phyloP scores from a whole-genome alignment of 2,797 vertebrate species.

The Mormyrops boulengeri region DNA sequence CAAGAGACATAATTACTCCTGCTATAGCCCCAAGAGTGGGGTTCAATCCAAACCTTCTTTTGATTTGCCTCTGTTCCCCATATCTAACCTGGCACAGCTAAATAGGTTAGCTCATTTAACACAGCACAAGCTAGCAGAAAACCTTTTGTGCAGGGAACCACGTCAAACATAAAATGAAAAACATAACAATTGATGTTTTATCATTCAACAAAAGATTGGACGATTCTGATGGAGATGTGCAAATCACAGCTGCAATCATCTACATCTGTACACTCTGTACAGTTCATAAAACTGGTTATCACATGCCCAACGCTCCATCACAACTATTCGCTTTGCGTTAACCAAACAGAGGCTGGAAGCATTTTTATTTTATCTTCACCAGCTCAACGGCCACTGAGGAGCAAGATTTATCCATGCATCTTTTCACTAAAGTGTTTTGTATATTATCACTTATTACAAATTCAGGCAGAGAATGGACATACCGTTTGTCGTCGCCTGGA shows the following conservation, averaged over 20 bases:
- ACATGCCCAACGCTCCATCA: not conserved
- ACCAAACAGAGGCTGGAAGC: not conserved
- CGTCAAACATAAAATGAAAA: not conserved
- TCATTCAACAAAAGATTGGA: not conserved
- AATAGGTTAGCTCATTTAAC: not conserved
- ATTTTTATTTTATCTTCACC: not conserved
- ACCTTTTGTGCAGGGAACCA: not conserved
- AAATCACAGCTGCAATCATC: not conserved
- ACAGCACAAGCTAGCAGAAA: not conserved
- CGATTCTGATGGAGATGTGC: not conserved
- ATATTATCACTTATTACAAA: not conserved
- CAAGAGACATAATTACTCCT: not conserved
- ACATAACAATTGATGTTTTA: not conserved
- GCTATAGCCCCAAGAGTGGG: not conserved
- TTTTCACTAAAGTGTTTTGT: not conserved
- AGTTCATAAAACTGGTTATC: not conserved
- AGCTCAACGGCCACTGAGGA: not conserved
- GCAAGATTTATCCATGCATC: not conserved
- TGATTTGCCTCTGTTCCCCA: not conserved
- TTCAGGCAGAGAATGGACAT: slow-evolving; percentile 41
- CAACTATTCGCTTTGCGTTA: not conserved
- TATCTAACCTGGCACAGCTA: not conserved
- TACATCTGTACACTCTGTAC: not conserved
- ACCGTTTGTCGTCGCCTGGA: slow-evolving; percentile 87
- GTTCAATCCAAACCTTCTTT: not conserved